Base-by-base conservation (phyloP, 2,888 invertebrate species). In the Volucella zonaria region DNA sequence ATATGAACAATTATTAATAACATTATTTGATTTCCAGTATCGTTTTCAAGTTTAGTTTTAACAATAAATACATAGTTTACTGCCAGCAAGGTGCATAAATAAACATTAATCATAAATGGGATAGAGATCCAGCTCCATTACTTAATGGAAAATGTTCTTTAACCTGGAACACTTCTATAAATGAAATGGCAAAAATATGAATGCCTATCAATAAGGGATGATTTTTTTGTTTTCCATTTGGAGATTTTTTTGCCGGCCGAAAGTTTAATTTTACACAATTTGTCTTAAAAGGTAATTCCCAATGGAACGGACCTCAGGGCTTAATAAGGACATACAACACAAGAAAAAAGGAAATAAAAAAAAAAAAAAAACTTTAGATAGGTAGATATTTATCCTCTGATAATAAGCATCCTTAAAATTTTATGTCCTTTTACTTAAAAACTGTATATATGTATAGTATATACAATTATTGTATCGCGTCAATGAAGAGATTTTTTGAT, bases 281-380 rank as follows among this genome's bases (percentile, higher is more conserved):
- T 80, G 83, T 80, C 80, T 82, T 85, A 71, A 85, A 85, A 85
- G 83, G 83, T 85, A 85, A 85, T 80, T 85, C 83, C 80, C 83
- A 80, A 80, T 85, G 83, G 83, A 85, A 71, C 71, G 51, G 67
- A 80, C 83, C 83, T 80, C 56, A 45, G 83, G 83, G 83, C 83
- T 85, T 79, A 82, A 79, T 75, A 82, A 82, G 73, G 67, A 52
- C 78, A 76, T 56, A 82, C 70, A 68, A 67, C 47, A 66, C 68
- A 67, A 76, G 52, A 66, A 40, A 73, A 77, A 61, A 71, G 67
- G 75, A 85, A 80, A 71, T 61, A 67, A 18, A 62, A 76, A 85
- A 82, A 82, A 67, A 18, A 62, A 76, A 85, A 82, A 82, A 80
- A 71, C 31, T 80, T 79, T 71, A 80, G 75, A 85, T 80, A 85